Evolutionary conservation across 2,113 vertebrate genomes (phyloP), one percentile per base, ranked within the genome.

Genomic region (Pelecanoides urinatrix): DNA sequence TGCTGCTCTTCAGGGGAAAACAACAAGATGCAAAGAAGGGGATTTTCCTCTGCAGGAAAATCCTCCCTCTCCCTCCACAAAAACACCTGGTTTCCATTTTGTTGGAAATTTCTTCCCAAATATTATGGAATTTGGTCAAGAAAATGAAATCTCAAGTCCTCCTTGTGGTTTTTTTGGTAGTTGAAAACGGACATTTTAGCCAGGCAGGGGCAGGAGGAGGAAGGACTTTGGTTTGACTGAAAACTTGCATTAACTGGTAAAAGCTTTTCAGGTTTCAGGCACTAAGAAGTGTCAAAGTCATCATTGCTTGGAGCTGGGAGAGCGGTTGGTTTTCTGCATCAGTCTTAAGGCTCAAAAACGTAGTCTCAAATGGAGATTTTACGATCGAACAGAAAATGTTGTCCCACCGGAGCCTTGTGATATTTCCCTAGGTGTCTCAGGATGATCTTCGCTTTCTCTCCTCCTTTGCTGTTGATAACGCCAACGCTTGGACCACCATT

Each of bases 321-420:
- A 26, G 56, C 2, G 4, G 4, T 14, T 36, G 17, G 13, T 38
- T 78, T 93, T 58, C 55, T 42, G 11, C 13, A 5, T 38, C 16
- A 16, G 8, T 17, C 47, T 16, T 65, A 44, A n/a, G 18, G 52
- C 56, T 68, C 66, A 68, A 19, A 66, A 83, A 7, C 1, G 0
- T 32, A 4, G 2, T 16, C 14, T n/a, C 38, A 65, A 42, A 15
- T 40, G 7, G 61, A 30, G 30, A 13, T 38, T 70, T 73, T 68
- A 42, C 44, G 23, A 3, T 34, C 3, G 1, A 53, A 47, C 11
- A 21, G 38, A 53, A 63, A 30, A 27, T 22, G 8, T 9, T 32
- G 40, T 47, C 67, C 59, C 1, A 1, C 25, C 0, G 3, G 22
- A 66, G 30, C 34, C 17, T 29, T 34, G 29, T 0, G 3, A 1